Conservation (phyloP, 1,140 invertebrate species). For the Atta texana region DNA sequence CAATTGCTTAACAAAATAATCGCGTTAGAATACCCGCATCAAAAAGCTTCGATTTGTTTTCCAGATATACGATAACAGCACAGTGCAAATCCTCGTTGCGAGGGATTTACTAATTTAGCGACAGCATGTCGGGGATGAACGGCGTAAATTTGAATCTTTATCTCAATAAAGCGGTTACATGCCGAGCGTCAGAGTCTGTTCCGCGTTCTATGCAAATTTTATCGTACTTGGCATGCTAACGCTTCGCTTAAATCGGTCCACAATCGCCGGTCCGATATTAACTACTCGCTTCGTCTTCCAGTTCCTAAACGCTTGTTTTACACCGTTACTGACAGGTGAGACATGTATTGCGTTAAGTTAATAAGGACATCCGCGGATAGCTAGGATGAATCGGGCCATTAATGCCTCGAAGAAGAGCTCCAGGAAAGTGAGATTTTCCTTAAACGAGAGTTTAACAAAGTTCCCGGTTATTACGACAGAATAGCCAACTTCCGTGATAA, state of each 20-base stretch:
- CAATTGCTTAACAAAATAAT: slow-evolving; percentile 27
- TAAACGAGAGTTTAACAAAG: slow-evolving; percentile 75
- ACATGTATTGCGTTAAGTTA: slow-evolving; percentile 56
- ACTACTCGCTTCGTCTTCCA: slow-evolving; percentile 20
- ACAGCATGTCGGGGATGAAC: not conserved
- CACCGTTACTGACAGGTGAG: slow-evolving; percentile 40
- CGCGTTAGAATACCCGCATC: not conserved
- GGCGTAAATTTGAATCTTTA: slow-evolving; percentile 56
- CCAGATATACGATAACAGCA: slow-evolving; percentile 11
- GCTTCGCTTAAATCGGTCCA: slow-evolving; percentile 36
- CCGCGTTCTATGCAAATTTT: slow-evolving; percentile 60
- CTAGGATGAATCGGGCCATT: slow-evolving; percentile 65
- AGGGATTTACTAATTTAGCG: slow-evolving; percentile 43
- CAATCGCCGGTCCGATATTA: slow-evolving; percentile 23
- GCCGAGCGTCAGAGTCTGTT: slow-evolving; percentile 16
- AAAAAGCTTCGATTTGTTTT: not conserved
- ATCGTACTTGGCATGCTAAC: slow-evolving; percentile 58
- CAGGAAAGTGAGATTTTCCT: slow-evolving; percentile 68
- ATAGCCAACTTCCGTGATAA: slow-evolving; percentile 72
- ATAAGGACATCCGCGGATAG: slow-evolving; percentile 36
- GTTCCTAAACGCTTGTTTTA: slow-evolving; percentile 36
- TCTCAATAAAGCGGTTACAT: slow-evolving; percentile 40
- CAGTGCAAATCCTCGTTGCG: not conserved
- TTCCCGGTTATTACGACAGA: slow-evolving; percentile 74
- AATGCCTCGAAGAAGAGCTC: slow-evolving; percentile 48